Base-by-base conservation (phyloP, 2,113 vertebrate genomes). In the Machaerirhynchus nigripectus region DNA sequence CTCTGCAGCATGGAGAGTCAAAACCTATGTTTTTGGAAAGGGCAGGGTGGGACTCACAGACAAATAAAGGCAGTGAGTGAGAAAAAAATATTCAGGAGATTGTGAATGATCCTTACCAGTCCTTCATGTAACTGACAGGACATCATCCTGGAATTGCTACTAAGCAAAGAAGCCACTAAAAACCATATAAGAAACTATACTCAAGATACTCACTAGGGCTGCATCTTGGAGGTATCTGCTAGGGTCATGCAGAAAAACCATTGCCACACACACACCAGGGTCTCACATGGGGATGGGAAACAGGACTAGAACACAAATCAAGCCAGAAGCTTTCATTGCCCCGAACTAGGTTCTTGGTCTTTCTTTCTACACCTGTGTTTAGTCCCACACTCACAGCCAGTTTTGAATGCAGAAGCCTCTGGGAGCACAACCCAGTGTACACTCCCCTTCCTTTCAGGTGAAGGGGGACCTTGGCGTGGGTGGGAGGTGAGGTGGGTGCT, bases 111-210 rank as follows among this genome's bases (percentile, higher is more conserved):
- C 52, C 15, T 78, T 49, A 78, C 53, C 30, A 76, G 16, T 19
- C 33, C 50, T 20, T 65, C 42, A 39, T 0, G 0, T 2, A 40
- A 37, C 8, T 7, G 27, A 23, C 11, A 7, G 4, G 14, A 22
- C 30, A 26, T 37, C 49, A 13, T 60, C 39, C 37, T 78, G 42
- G 35, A 77, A 47, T 33, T 75, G n/a, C 31, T 60, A 17, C 33
- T 16, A 61, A 61, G 19, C 33, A 53, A 78, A 78, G 52, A 59
- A 90, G 22, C 20, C 30, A 52, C 37, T 46, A 26, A 76, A 84
- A 91, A 30, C 12, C 4, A 2, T 13, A 22, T 26, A 60, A 65
- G n/a, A 82, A 87, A 33, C 56, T 35, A 15, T 35, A 17, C 33
- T 82, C 11, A 39, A 39, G 39, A 39, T 39, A 39, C 39, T 39